Base-by-base conservation (phyloP, 2,113 vertebrate species). In the Coryphaenoides rupestris region DNA sequence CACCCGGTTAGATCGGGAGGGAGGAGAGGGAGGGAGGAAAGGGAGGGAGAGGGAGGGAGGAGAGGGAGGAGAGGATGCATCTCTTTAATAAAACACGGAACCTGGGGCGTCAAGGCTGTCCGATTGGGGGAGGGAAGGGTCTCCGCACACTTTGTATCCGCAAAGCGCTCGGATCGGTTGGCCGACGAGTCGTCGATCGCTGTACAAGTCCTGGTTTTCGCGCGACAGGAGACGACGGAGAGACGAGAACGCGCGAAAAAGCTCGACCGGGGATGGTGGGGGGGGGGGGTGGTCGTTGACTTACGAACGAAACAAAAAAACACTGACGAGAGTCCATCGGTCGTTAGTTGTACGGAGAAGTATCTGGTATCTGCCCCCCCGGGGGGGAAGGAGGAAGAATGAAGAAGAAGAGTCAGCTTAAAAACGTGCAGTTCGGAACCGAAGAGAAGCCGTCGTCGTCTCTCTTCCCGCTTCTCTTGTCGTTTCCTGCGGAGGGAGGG, bases 271-370 rank as follows among this genome's bases (percentile, higher is more conserved):
- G 19, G 73, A 69, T 70, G 80, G 72, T 72, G 81, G 55, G 82
- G 70, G 68, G 68, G 65, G 80, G 73, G 60, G 82, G 63, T 84
- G 84, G 84, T 82, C 24, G 77, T 84, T 73, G 68, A 71, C n/a
- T 1, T 85, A 92, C 94, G 73, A 82, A 94, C 89, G 95, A 95
- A 96, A 92, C 92, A 92, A 96, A 92, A 92, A 92, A 93, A 95
- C 90, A 91, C 81, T 87, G 82, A 86, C 88, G 89, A 87, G 87
- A 91, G 91, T 91, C 85, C 87, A 80, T 92, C 90, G 87, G 84
- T 86, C 91, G 88, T 81, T 86, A 87, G 86, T n/a, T n/a, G n/a
- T 88, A 87, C 65, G 76, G 84, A 76, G 85, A 87, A 87, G 67
- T 88, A 86, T 79, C 83, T 86, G 84, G n/a, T n/a, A n/a, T n/a